Percentiles rank a stretch among this genome's conserved stretches.
phyloP scores from a whole-genome alignment of 2,113 vertebrate species.

The Emydura subglobosa region DNA sequence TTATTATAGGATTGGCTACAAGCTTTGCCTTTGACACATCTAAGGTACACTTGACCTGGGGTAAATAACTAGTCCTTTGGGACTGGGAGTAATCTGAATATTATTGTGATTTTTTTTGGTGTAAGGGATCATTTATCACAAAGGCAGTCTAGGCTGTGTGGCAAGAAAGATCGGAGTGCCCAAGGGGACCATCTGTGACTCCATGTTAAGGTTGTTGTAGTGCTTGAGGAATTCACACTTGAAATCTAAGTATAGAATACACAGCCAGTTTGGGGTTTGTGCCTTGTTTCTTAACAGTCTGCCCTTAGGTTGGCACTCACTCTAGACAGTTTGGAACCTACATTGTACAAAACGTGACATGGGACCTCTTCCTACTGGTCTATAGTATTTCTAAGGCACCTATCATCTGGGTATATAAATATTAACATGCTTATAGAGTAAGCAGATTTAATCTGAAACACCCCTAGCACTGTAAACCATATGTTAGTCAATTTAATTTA shows the following conservation, averaged over 20 bases:
- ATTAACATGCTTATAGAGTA: not conserved
- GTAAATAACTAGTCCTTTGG: not conserved
- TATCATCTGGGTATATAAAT: not conserved
- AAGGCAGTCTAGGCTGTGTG: not conserved
- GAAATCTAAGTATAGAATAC: not conserved
- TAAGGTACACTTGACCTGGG: not conserved
- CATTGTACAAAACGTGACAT: not conserved
- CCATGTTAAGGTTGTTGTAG: not conserved
- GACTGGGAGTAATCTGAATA: not conserved
- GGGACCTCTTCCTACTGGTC: not conserved
- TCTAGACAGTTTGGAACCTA: not conserved
- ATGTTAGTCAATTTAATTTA: not conserved
- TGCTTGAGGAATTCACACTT: not conserved
- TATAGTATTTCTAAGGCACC: not conserved
- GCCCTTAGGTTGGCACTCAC: not conserved
- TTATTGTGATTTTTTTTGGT: not conserved
- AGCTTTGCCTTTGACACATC: not conserved
- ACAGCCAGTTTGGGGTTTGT: not conserved
- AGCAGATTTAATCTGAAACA: not conserved
- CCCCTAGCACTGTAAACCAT: not conserved
- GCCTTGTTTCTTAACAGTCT: not conserved
- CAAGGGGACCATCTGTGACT: not conserved
- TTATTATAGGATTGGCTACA: not conserved
- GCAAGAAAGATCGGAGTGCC: not conserved
- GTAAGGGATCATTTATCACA: not conserved